Evolutionary conservation across 2,888 invertebrate genomes (phyloP).

Genomic region (Drepanosiphum platanoidis): DNA sequence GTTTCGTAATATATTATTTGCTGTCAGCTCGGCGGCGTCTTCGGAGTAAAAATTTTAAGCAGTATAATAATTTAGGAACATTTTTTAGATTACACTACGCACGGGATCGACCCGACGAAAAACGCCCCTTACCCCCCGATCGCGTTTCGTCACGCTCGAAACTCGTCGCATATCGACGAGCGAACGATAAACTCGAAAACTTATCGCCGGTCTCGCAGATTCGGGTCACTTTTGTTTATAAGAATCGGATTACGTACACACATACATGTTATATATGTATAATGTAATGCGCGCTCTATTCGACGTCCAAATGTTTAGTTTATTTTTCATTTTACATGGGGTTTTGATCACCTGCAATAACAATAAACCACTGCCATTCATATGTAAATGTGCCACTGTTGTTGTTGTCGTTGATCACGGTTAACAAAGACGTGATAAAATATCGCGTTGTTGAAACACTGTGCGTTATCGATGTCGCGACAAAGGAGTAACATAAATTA

Average conservation of each 20-base stretch:
- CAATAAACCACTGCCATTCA: neutral
- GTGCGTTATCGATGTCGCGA: neutral
- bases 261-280: too few species aligned
- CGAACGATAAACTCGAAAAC: neutral
- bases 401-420: neutral
- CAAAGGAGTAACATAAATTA: neutral
- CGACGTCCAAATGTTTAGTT: neutral
- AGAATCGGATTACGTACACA: neutral
- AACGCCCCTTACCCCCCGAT: too few species aligned
- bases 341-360: neutral
- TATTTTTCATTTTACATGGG: neutral
- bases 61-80: neutral
- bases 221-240: neutral
- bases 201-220: neutral
- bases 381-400: neutral
- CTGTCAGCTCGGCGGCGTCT: neutral
- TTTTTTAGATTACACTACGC: neutral
- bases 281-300: too few species aligned
- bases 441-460: neutral
- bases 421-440: neutral
- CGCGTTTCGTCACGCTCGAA: neutral
- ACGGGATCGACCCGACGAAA: too few species aligned
- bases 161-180: neutral
- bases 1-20: constrained; percentile 20
- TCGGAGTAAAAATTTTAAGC: neutral